These are phyloP conservation scores for Acrocephalus arundinaceus DNA, from an alignment of 2,113 vertebrate species.

Conservation along the genomic window DNA sequence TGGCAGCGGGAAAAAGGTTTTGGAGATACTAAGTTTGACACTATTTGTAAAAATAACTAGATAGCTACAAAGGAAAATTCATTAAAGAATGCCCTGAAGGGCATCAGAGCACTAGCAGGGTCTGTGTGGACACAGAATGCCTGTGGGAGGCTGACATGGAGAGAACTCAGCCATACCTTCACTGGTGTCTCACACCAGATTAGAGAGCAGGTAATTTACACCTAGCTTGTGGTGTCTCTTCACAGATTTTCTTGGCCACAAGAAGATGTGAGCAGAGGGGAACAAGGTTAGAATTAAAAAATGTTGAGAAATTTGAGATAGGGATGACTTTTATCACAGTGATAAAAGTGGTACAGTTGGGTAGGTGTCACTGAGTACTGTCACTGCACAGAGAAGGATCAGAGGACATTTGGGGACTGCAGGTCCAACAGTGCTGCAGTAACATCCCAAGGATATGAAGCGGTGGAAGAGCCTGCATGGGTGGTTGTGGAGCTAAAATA, in stretches of 20 bases:
- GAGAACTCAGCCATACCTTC: not conserved
- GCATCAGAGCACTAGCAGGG: not conserved
- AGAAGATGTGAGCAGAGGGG: not conserved
- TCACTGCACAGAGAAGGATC: not conserved
- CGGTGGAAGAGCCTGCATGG: not conserved
- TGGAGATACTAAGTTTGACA: not conserved
- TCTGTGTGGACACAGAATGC: not conserved
- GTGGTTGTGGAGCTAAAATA: not conserved
- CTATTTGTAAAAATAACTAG: not conserved
- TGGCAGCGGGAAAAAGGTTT: not conserved
- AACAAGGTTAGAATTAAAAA: not conserved
- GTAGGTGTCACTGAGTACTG: not conserved
- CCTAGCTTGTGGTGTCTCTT: not conserved
- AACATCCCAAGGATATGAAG: not conserved
- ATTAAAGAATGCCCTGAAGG: not conserved
- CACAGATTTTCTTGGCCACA: not conserved
- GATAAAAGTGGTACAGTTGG: not conserved
- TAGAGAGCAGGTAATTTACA: not conserved
- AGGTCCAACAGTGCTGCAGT: not conserved
- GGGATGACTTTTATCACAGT: not conserved
- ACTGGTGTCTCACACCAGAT: not conserved
- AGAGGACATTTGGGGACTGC: not conserved
- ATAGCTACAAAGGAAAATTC: not conserved
- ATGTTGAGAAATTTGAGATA: not conserved
- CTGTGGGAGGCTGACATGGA: not conserved